These are phyloP conservation scores for Drosophila nigricruria DNA, from an alignment of 2,888 invertebrate species.

Conservation along the genomic window DNA sequence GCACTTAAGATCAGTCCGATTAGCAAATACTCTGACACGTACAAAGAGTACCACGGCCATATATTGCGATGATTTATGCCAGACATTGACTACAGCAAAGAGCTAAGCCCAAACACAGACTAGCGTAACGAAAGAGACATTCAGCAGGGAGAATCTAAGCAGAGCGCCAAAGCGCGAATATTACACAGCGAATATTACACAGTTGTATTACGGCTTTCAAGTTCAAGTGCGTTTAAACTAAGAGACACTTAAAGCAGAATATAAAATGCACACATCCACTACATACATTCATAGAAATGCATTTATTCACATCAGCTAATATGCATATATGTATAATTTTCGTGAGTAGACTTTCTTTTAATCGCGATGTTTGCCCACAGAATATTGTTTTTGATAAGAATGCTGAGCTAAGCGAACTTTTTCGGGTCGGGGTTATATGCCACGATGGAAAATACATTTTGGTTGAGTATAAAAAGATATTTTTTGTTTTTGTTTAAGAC, in stretches of 20 bases:
- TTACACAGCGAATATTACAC: conserved; percentile 1
- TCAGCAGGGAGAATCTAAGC: conserved; percentile 25
- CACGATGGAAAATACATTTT: not conserved
- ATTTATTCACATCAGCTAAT: conserved; percentile 1
- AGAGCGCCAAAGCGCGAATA: conserved; percentile 28
- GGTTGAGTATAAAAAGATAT: not conserved
- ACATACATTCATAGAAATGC: not conserved
- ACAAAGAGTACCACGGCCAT: conserved; percentile 31
- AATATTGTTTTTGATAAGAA: conserved; percentile 15
- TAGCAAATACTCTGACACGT: conserved; percentile 38
- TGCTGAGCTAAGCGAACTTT: conserved; percentile 31
- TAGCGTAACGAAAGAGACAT: conserved; percentile 21
- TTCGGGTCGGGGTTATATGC: conserved; percentile 32
- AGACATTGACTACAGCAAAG: conserved; percentile 20
- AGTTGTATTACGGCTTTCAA: conserved; percentile 59
- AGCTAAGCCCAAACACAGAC: conserved; percentile 5
- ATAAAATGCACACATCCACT: conserved; percentile 5
- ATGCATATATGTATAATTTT: not conserved
- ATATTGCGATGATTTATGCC: conserved; percentile 30
- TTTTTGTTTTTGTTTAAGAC: not conserved
- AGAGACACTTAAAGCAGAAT: conserved; percentile 42
- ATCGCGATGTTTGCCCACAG: conserved; percentile 15
- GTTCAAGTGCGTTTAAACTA: conserved; percentile 72
- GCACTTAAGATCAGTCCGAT: conserved; percentile 48
- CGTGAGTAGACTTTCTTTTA: conserved; percentile 29